Conservation (phyloP, 2,113 vertebrate species). For the Telmatochromis brichardi region DNA sequence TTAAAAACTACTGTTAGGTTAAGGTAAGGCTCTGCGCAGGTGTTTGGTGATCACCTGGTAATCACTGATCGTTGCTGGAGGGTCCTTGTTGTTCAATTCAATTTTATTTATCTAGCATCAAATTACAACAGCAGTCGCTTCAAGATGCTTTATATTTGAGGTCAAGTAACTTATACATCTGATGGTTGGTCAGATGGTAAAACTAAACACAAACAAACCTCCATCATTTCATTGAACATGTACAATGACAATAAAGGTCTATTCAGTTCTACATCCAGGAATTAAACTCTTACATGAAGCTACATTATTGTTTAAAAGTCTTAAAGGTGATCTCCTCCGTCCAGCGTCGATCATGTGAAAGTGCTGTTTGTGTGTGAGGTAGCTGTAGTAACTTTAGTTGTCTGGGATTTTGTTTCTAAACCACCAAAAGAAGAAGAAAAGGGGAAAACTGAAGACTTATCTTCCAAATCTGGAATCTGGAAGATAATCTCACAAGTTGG, state of each 20-base stretch:
- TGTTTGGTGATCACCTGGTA: not conserved
- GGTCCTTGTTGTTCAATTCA: not conserved
- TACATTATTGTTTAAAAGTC: not conserved
- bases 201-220: not conserved
- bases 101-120: not conserved
- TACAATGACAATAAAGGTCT: not conserved
- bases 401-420: fast-evolving
- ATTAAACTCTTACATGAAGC: not conserved
- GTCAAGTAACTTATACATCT: not conserved
- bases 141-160: not conserved
- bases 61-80: not conserved
- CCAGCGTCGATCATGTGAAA: not conserved
- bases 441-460: not conserved
- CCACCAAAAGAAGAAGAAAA: not conserved
- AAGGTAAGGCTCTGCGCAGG: not conserved
- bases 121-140: not conserved
- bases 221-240: fast-evolving
- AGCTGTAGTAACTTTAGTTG: not conserved
- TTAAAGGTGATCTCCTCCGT: not conserved
- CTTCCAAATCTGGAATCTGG: not conserved
- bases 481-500: not conserved
- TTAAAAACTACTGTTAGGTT: not conserved
- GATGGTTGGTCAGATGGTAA: not conserved
- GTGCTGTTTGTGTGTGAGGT: not conserved
- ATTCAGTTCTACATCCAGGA: not conserved